Percentiles rank a stretch among this genome's conserved stretches.
phyloP scores from a whole-genome alignment of 2,888 invertebrate genomes.

The Chrysodeixis includens region DNA sequence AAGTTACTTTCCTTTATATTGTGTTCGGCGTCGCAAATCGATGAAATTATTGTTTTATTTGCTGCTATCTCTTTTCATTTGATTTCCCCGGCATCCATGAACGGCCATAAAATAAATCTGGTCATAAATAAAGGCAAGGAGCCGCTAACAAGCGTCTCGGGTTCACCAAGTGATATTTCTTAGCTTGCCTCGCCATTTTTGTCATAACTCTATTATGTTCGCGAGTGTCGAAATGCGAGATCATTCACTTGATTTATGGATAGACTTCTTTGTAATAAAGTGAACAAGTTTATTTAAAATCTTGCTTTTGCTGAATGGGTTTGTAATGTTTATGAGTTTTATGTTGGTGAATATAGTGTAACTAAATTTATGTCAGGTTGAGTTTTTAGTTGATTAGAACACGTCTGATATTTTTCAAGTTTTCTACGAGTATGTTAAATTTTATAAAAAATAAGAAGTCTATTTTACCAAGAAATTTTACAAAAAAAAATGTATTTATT shows the following conservation, averaged over 20 bases:
- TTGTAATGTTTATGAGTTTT: conserved; percentile 6
- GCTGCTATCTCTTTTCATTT: conserved; percentile 73
- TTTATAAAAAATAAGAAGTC: too few species aligned
- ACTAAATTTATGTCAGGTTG: too few species aligned
- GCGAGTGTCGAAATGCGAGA: conserved; percentile 86
- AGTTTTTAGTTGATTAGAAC: too few species aligned
- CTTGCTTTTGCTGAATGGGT: background rate
- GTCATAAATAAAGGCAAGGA: conserved; percentile 87
- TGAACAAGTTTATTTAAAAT: conserved; percentile 14
- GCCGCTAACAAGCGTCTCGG: conserved; percentile 89
- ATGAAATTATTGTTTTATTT: conserved; percentile 74
- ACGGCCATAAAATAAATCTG: conserved; percentile 88
- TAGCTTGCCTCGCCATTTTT: conserved; percentile 83
- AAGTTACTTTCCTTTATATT: conserved; percentile 37
- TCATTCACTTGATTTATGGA: conserved; percentile 78
- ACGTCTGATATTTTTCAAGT: too few species aligned
- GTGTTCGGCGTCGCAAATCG: conserved; percentile 55
- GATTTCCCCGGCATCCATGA: conserved; percentile 77
- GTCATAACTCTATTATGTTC: conserved; percentile 87
- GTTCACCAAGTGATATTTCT: conserved; percentile 88
- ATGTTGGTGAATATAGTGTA: background rate
- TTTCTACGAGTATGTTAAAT: too few species aligned
- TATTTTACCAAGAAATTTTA: too few species aligned
- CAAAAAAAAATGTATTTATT: too few species aligned
- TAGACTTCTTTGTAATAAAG: conserved; percentile 22